phyloP scores from a whole-genome alignment of 2,797 vertebrate genomes.

The Gila robusta region DNA sequence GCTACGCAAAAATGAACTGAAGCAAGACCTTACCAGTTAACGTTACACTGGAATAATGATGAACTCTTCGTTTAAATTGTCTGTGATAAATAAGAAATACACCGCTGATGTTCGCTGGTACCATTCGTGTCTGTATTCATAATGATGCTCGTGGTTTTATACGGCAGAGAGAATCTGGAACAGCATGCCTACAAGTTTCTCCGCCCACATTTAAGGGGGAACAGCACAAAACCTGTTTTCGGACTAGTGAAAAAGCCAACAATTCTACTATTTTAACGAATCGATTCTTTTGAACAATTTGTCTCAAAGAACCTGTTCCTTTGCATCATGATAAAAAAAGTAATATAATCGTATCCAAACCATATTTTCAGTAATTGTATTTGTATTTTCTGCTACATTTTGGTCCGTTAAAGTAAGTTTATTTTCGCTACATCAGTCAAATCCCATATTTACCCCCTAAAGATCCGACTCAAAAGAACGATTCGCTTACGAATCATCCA shows the following conservation, averaged over 20 bases:
- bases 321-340: neutral
- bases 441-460: neutral
- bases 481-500: neutral
- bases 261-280: neutral
- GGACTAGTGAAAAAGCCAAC: neutral
- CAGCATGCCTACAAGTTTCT: accelerated
- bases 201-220: slow-evolving; percentile 62
- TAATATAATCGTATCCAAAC: no score
- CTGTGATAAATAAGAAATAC: no score
- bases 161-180: neutral
- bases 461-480: neutral
- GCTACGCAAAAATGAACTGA: neutral
- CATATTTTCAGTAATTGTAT: neutral
- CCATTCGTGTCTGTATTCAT: neutral
- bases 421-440: neutral
- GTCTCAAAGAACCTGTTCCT: neutral
- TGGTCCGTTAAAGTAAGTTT: neutral
- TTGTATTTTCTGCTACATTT: neutral
- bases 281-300: neutral
- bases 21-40: slow-evolving; percentile 1
- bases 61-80: neutral
- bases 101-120: accelerated
- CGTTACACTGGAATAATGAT: neutral
- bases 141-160: slow-evolving; percentile 33
- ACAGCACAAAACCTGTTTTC: neutral